A percentile compares a stretch with the other conserved stretches of the same genome.
phyloP scores from a whole-genome alignment of 2,888 invertebrate genomes.

The Dicranocentrus wangi region DNA sequence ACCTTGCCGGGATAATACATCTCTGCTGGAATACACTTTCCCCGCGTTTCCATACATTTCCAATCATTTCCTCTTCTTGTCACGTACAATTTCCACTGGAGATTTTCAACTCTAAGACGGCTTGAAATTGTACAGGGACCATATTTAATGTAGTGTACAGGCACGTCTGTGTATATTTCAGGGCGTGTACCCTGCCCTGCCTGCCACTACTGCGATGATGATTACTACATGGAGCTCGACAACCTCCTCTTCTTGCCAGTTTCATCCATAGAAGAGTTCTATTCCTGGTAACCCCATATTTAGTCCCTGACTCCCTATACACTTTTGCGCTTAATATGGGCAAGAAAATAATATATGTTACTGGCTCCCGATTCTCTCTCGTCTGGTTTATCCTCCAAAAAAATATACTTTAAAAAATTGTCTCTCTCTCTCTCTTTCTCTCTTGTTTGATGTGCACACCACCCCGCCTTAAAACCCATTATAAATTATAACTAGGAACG shows the following conservation, averaged over 20 bases:
- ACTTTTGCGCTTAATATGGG: too few relatives aligned
- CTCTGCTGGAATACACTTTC: constrained; percentile 54
- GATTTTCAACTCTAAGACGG: constrained; percentile 67
- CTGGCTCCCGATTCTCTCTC: too few relatives aligned
- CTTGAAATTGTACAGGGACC: constrained; percentile 68
- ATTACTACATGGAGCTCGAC: constrained; percentile 44
- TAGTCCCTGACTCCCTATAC: too few relatives aligned
- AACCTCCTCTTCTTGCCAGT: too few relatives aligned
- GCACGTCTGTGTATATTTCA: constrained; percentile 63
- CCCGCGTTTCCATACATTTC: constrained; percentile 63
- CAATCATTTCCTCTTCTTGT: constrained; percentile 68
- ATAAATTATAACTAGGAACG: constrained; percentile 20
- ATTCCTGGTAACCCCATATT: too few relatives aligned
- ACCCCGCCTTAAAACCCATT: constrained; percentile 14
- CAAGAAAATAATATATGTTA: too few relatives aligned
- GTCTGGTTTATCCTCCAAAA: too few relatives aligned
- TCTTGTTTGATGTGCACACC: background rate
- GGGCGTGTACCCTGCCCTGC: constrained; percentile 40
- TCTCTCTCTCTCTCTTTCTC: background rate
- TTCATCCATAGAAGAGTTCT: too few relatives aligned
- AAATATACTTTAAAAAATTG: background rate
- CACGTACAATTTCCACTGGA: constrained; percentile 67
- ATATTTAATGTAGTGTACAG: constrained; percentile 67
- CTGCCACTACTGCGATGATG: constrained; percentile 35
- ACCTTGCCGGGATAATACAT: background rate